Percentiles rank a stretch among this genome's conserved stretches.
phyloP scores from a whole-genome alignment of 2,888 invertebrate species.

The Nebria salina region DNA sequence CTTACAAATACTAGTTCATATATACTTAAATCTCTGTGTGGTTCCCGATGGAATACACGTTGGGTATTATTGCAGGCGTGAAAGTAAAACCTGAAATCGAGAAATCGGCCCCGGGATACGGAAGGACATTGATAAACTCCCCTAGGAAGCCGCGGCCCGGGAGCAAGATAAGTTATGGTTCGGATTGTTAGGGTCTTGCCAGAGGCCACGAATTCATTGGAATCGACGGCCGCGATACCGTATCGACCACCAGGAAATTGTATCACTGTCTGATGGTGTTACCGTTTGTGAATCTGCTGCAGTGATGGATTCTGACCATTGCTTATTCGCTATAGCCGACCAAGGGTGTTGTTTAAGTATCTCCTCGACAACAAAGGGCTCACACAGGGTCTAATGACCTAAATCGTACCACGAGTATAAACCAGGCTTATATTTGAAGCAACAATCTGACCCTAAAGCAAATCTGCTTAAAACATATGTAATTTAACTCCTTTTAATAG shows the following conservation, averaged over 20 bases:
- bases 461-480: background rate
- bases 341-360: constrained; percentile 10
- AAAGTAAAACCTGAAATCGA: constrained; percentile 40
- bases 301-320: constrained; percentile 29
- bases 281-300: background rate
- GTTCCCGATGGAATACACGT: background rate
- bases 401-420: background rate
- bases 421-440: background rate
- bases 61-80: constrained; percentile 17
- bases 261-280: constrained; percentile 31
- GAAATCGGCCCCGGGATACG: constrained; percentile 29
- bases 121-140: constrained; percentile 44
- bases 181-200: constrained; percentile 28
- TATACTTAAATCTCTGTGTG: background rate
- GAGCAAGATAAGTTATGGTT: constrained; percentile 37
- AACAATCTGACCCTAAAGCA: background rate
- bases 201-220: constrained; percentile 11
- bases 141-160: constrained; percentile 22
- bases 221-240: background rate
- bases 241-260: constrained; percentile 40
- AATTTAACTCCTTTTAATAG: too few species aligned
- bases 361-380: background rate
- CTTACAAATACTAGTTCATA: background rate
- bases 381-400: background rate
- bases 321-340: background rate